Base-by-base conservation (phyloP, 2,797 vertebrate species). In the Apogon talboti region DNA sequence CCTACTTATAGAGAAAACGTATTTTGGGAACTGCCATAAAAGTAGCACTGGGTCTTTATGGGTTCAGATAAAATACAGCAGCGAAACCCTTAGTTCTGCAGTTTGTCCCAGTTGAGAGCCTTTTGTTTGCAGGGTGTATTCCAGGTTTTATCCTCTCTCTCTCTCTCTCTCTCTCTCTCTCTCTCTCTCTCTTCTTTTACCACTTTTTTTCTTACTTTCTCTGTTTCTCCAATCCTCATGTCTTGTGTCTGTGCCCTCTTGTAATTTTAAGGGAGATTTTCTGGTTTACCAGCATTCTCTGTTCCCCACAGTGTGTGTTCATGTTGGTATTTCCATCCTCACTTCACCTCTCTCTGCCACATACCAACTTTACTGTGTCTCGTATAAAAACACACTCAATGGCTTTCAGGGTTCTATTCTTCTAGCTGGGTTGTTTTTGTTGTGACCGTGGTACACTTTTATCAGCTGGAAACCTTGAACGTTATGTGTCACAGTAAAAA, bases 361-460 rank as follows among this genome's bases (percentile, higher is more conserved):
- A 76, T 61, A 66, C 59, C 46, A 53, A 37, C 54, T 91, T 90
- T 86, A 92, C 71, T 79, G 79, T 71, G 77, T 81, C 51, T 76
- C 81, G 53, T 45, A 71, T 86, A 82, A 84, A 85, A 83, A 53
- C 54, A 21, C 6, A 47, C 67, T 76, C 78, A 74, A 76, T 73
- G 69, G 42, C 57, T 71, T 41, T 58, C 53, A 38, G 63, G 74
- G 49, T 59, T 72, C 62, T 33, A 43, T 62, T 65, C 46, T 57
- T 1, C 7, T 5, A 55, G 62, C 7, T 5, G 58, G 62, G 38
- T 14, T 24, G 28, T 56, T 72, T 67, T 14, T 69, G 55, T 61
- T n/a, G n/a, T n/a, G n/a, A n/a, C n/a, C n/a, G n/a, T n/a, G n/a
- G n/a, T n/a, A n/a, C n/a, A n/a, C n/a, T n/a, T n/a, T n/a, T n/a